phyloP scores from a whole-genome alignment of 2,797 vertebrate species.

The Oreochromis grahami region DNA sequence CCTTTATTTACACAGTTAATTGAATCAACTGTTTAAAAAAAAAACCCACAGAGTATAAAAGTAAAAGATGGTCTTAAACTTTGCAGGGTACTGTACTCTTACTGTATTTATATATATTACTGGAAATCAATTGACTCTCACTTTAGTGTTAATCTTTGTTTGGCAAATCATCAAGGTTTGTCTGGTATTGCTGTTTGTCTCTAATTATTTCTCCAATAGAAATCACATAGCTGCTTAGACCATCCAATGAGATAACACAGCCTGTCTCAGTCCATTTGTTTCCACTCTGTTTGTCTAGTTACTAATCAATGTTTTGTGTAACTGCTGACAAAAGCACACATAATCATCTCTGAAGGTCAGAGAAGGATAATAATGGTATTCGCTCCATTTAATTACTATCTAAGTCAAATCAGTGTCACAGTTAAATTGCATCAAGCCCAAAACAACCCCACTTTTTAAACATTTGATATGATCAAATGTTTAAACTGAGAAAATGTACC shows the following conservation, averaged over 20 bases:
- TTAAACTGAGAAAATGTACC: background rate
- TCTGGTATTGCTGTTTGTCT: background rate
- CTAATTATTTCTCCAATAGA: slow-evolving; percentile 8
- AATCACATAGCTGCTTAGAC: background rate
- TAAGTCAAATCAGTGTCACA: background rate
- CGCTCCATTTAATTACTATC: background rate
- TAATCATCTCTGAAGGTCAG: background rate
- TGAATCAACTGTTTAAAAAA: background rate
- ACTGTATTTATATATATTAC: slow-evolving; percentile 1
- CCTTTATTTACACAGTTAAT: slow-evolving; percentile 1
- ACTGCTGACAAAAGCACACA: background rate
- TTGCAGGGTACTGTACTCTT: background rate
- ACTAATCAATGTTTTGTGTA: slow-evolving; percentile 6
- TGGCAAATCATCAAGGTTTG: background rate
- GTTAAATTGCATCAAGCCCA: background rate
- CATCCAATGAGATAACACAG: background rate
- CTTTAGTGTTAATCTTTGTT: background rate
- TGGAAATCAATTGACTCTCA: slow-evolving; percentile 11
- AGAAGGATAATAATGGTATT: background rate
- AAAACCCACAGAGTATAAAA: background rate
- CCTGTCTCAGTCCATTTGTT: background rate
- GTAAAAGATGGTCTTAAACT: background rate
- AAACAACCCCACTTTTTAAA: background rate
- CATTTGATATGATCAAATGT: background rate
- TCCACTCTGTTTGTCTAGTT: background rate